Base-by-base conservation (phyloP, 2,797 vertebrate genomes). In the Yasuhikotakia modesta region DNA sequence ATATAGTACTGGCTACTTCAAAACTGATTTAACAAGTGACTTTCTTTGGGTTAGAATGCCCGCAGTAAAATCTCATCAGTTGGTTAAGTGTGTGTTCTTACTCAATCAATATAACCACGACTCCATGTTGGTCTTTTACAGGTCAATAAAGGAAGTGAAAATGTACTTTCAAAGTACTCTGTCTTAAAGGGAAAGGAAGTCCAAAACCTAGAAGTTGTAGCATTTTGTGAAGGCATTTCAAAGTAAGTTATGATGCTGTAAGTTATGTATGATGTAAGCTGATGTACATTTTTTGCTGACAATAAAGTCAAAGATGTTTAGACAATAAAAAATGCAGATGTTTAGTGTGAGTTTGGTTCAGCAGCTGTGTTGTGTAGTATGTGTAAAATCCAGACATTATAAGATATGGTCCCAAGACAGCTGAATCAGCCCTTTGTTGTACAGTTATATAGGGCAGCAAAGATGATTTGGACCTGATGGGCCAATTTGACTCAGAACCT, bases 211-310 rank as follows among this genome's bases (percentile, higher is more conserved):
- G 97, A 98, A 80, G 92, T 95, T 78, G 90, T 94, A 83, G 93
- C 94, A 86, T 99, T 99, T 94, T 96, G 95, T 93, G 90, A 94
- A 89, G 95, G 95, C 80, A 84, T 98, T 86, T 89, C 87, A 7
- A 92, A 89, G 97, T 99, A 95, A 96, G 95, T 78, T 16, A 27
- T 74, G 13, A 27, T 43, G 43, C 45, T 32, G 46, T 12, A 24
- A n/a, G 53, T 13, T 17, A 27, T 60, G 19, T 46, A 19, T 32
- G 24, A n/a, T n/a, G n/a, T n/a, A n/a, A n/a, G n/a, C n/a, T n/a
- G n/a, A n/a, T n/a, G n/a, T n/a, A n/a, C n/a, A n/a, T n/a, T n/a
- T n/a, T n/a, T n/a, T n/a, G n/a, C n/a, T n/a, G n/a, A n/a, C n/a
- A n/a, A n/a, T n/a, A n/a, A n/a, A n/a, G n/a, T n/a, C n/a, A n/a